Base-by-base conservation (phyloP, 2,113 vertebrate genomes). In the Oenanthe melanoleuca region DNA sequence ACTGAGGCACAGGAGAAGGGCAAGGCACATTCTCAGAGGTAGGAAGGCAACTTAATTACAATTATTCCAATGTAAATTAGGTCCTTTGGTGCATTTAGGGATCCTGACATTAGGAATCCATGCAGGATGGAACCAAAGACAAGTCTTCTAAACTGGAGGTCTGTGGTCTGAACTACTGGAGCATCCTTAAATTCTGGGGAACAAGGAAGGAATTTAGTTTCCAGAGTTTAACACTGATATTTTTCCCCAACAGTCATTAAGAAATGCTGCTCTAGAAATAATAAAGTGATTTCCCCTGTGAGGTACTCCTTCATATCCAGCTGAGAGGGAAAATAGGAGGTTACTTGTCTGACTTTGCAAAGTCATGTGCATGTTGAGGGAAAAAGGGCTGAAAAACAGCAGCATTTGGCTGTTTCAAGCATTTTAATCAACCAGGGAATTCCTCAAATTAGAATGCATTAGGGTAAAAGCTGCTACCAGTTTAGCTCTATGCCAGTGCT, bases 251-350 rank as follows among this genome's bases (percentile, higher is more conserved):
- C 6, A 22, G 29, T 89, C 90, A 86, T 91, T 95, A 95, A 56
- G 52, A 73, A 95, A 88, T 28, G 44, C 60, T 92, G 52, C 34
- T 88, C 52, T 78, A 93, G 93, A 95, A 89, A 91, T 92, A 93
- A 96, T 86, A 83, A 83, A 93, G 64, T 86, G 47, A 95, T 96
- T 96, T 94, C 93, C 89, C 88, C 56, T 56, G 90, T 90, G 90
- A 74, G 23, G 75, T 77, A 89, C 60, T 85, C 52, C 37, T 80
- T 78, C 7, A 7, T 77, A 93, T 83, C 94, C 85, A 93, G 69
- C 69, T 90, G 95, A 92, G 89, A 88, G 33, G 91, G 85, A 91
- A 89, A 96, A 83, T 73, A 95, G 85, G 67, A 92, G 85, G 75
- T 84, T 86, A 70, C 85, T 86, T 19, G 3, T 86, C 75, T 94